These are phyloP conservation scores for Adelges cooleyi DNA, from an alignment of 1,140 invertebrate species.

Conservation along the genomic window DNA sequence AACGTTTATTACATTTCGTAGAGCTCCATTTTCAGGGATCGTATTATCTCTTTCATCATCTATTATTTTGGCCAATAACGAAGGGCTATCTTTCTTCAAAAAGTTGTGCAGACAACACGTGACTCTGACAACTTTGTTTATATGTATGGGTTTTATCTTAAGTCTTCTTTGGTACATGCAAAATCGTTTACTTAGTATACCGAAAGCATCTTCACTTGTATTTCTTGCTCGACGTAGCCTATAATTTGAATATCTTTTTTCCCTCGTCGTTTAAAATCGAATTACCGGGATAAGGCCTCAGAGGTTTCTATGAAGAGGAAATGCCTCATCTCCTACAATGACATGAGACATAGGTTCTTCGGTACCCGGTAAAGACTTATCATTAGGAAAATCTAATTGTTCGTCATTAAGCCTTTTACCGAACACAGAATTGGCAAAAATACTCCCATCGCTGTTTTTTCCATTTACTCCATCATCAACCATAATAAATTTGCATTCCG, in stretches of 20 bases:
- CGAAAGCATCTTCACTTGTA: conserved; percentile 40
- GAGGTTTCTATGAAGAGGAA: conserved; percentile 36
- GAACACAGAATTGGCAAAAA: conserved; percentile 30
- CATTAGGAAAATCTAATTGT: conserved; percentile 27
- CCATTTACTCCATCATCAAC: conserved; percentile 41
- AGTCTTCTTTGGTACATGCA: too few species aligned
- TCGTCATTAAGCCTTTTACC: conserved; percentile 28
- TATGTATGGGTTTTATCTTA: too few species aligned
- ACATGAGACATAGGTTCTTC: conserved; percentile 32
- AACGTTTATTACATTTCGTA: too few species aligned
- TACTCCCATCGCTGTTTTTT: conserved; percentile 38
- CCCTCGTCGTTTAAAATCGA: conserved; percentile 12
- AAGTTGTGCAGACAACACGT: too few species aligned
- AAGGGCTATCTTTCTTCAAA: too few species aligned
- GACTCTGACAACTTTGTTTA: too few species aligned
- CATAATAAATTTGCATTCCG: conserved; percentile 40
- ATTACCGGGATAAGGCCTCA: conserved; percentile 38
- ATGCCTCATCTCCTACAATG: conserved; percentile 39
- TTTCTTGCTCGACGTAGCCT: conserved; percentile 37
- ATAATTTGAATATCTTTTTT: conserved; percentile 38
- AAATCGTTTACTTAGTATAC: conserved; percentile 33
- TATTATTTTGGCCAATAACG: too few species aligned
- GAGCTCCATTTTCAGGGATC: too few species aligned
- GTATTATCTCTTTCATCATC: too few species aligned
- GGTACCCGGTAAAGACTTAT: conserved; percentile 29